Percentiles rank a stretch among this genome's conserved stretches.
Conservation (phyloP, 1,140 invertebrate genomes). For the Cydia fagiglandana region DNA sequence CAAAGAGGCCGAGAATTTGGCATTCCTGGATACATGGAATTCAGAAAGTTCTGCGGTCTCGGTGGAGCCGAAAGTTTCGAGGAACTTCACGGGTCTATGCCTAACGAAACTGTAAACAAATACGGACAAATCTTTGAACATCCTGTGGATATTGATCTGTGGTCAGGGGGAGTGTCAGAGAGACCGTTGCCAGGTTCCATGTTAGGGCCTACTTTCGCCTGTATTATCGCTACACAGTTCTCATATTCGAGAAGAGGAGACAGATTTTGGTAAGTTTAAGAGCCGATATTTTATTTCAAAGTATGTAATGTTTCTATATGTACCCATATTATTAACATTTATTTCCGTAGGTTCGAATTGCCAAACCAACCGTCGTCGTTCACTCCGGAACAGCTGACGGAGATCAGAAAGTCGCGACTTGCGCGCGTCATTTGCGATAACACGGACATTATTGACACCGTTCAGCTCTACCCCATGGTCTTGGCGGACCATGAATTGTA, state of each 20-base stretch:
- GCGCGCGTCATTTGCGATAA: conserved; percentile 97
- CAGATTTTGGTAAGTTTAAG: conserved; percentile 88
- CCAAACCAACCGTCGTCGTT: conserved; percentile 95
- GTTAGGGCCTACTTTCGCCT: conserved; percentile 97
- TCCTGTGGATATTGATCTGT: conserved; percentile 93
- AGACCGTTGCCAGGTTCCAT: conserved; percentile 91
- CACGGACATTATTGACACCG: conserved; percentile 93
- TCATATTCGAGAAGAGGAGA: conserved; percentile 94
- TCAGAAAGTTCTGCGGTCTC: conserved; percentile 94
- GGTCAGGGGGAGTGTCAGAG: conserved; percentile 96
- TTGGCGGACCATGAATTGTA: conserved; percentile 95
- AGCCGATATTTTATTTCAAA: not conserved
- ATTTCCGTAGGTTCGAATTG: conserved; percentile 87
- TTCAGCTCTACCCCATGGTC: conserved; percentile 96
- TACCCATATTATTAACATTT: conserved; percentile 9
- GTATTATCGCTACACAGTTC: conserved; percentile 98
- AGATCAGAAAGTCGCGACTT: conserved; percentile 92
- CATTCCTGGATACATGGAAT: conserved; percentile 95
- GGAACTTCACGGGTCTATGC: conserved; percentile 92
- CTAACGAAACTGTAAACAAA: conserved; percentile 91
- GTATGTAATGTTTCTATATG: conserved; percentile 4
- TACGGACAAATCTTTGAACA: conserved; percentile 81
- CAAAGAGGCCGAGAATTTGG: conserved; percentile 95
- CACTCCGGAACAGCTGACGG: conserved; percentile 92
- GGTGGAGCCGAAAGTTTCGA: conserved; percentile 90